Evolutionary conservation across 2,113 vertebrate genomes (phyloP), one percentile per base, ranked within the genome.

Genomic region (Heterochromis multidens): DNA sequence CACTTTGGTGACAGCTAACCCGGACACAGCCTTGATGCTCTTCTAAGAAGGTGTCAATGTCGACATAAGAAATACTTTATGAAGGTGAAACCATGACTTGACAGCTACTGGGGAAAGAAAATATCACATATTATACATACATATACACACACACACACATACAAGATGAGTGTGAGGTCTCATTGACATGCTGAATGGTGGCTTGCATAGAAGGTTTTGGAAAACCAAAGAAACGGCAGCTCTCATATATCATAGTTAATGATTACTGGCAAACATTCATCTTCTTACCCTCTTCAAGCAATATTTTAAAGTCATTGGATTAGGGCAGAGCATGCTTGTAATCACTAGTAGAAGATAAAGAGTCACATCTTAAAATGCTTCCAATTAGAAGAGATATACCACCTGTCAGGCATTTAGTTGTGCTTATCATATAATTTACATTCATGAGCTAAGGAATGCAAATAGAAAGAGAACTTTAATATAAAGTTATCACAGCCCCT

Each of bases 181-280:
- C 95, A 93, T 81, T 92, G 14, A 72, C 31, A 91, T 77, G 92
- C 65, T 85, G 89, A 95, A 82, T 89, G 61, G 79, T 88, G 89
- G 89, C 94, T 85, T 85, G 81, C 78, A 84, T 88, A 89, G 84
- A 87, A 94, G 88, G 93, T 87, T 92, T 93, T 87, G 82, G 94
- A 89, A 95, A 90, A 88, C 76, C 29, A 11, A 86, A 70, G 88
- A 92, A 95, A 93, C n/a, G 57, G 89, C 95, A 91, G 93, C 92
- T 14, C 91, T 95, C 89, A 62, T 98, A 96, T 97, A 97, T 98
- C 97, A 97, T 91, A 82, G 90, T 87, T 93, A 81, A 93, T 95
- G 95, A 97, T 97, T 97, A 97, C 94, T 93, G 92, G 93, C 95
- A 95, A 97, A 82, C 96, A 96, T 98, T 97, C 94, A 96, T 98